These are phyloP conservation scores for Oreohelix idahoensis DNA, from an alignment of 1,140 invertebrate species.

Conservation along the genomic window DNA sequence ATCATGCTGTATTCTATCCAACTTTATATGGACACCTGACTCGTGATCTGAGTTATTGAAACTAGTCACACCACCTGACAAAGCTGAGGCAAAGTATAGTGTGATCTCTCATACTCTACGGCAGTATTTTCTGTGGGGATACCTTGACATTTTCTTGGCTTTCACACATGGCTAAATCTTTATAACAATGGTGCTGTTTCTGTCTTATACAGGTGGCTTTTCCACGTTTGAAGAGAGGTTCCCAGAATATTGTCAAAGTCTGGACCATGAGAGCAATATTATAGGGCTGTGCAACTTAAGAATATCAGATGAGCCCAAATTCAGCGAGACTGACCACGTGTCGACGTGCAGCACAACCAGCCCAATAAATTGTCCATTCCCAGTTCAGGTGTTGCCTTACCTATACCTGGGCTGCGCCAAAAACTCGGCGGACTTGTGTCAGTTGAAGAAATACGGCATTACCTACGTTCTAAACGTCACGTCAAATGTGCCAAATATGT, in stretches of 20 bases:
- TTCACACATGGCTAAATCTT: too few species aligned
- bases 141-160: too few species aligned
- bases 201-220: conserved; percentile 85
- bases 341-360: conserved; percentile 55
- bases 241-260: conserved; percentile 88
- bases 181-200: background rate
- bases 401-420: conserved; percentile 94
- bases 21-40: too few species aligned
- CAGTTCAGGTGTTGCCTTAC: conserved; percentile 93
- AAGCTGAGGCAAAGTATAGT: too few species aligned
- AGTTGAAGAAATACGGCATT: conserved; percentile 88
- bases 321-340: conserved; percentile 39
- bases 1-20: too few species aligned
- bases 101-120: too few species aligned
- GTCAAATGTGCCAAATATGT: conserved; percentile 93
- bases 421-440: conserved; percentile 90
- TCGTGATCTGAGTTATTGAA: too few species aligned
- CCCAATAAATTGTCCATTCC: conserved; percentile 75
- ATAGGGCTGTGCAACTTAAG: conserved; percentile 72
- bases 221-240: conserved; percentile 84
- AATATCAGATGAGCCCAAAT: conserved; percentile 70
- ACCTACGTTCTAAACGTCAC: conserved; percentile 96
- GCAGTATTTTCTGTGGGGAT: too few species aligned
- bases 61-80: too few species aligned
- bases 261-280: conserved; percentile 67